Conservation (phyloP, 2,113 vertebrate species). For the Piprites chloris region DNA sequence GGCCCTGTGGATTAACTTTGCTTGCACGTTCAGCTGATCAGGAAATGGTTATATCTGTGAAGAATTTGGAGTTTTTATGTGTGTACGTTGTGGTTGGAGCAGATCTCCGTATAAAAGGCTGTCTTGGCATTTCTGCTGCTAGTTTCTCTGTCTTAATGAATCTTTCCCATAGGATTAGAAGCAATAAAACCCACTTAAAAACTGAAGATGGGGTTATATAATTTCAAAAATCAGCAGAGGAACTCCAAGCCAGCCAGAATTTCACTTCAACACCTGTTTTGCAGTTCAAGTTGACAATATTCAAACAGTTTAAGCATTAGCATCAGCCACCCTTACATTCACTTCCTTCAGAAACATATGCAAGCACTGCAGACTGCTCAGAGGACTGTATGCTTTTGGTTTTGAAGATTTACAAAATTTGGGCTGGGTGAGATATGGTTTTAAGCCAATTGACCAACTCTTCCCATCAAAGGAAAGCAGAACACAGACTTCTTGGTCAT, state of each 20-base stretch:
- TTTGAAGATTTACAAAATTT: not conserved
- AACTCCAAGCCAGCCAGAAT: slow-evolving; percentile 19
- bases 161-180: not conserved
- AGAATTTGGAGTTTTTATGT: not conserved
- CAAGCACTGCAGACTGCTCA: not conserved
- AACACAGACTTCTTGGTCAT: not conserved
- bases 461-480: not conserved
- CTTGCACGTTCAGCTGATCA: not conserved
- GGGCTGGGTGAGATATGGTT: not conserved
- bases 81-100: not conserved
- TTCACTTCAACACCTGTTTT: slow-evolving; percentile 37
- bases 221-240: slow-evolving; percentile 12
- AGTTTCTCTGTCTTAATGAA: not conserved
- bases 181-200: slow-evolving; percentile 5
- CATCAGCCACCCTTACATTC: not conserved
- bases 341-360: not conserved
- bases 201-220: not conserved
- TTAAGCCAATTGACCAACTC: not conserved
- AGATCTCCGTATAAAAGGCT: not conserved
- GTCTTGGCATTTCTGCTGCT: not conserved
- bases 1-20: not conserved
- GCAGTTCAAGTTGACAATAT: not conserved
- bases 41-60: not conserved
- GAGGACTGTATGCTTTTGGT: not conserved
- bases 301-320: not conserved